Evolutionary conservation across 2,113 vertebrate species (phyloP), one percentile per base, ranked within the genome.

Genomic region (Oryzias javanicus): DNA sequence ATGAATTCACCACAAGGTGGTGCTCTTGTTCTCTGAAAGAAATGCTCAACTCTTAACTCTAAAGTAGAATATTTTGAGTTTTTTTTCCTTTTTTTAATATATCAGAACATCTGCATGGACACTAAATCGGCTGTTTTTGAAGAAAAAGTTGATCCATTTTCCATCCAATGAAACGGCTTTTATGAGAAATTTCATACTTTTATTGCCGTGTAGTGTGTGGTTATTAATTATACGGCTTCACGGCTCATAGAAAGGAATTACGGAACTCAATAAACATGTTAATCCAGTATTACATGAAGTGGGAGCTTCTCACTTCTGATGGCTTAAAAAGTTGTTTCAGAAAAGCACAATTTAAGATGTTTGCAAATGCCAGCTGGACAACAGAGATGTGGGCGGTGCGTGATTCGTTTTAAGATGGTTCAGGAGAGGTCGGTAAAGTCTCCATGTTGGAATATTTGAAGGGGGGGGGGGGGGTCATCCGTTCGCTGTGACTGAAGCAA

Each of bases 1-100:
- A 60, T 80, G 18, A 66, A 67, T 72, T 51, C 20, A 80, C 79
- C 89, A 88, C 85, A 74, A 80, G 88, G 86, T 87, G 88, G 88
- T 72, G 82, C 79, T 87, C 67, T 86, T 83, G 78, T 75, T 71
- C 73, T 78, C 82, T 70, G 60, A 16, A 83, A 84, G 47, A 73
- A 56, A 25, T 20, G 4, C 12, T n/a, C n/a, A n/a, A n/a, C n/a
- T n/a, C n/a, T n/a, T n/a, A n/a, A n/a, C 12, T n/a, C 3, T 46
- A n/a, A 18, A 46, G 35, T 8, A 35, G 44, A 46, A 6, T 12
- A 15, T 63, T 64, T n/a, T n/a, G n/a, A n/a, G n/a, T n/a, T n/a
- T n/a, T n/a, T n/a, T n/a, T n/a, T n/a, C n/a, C n/a, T n/a, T n/a
- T n/a, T n/a, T n/a, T n/a, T n/a, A n/a, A n/a, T n/a, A n/a, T n/a